Base-by-base conservation (phyloP, 2,113 vertebrate genomes). In the Vimba vimba region DNA sequence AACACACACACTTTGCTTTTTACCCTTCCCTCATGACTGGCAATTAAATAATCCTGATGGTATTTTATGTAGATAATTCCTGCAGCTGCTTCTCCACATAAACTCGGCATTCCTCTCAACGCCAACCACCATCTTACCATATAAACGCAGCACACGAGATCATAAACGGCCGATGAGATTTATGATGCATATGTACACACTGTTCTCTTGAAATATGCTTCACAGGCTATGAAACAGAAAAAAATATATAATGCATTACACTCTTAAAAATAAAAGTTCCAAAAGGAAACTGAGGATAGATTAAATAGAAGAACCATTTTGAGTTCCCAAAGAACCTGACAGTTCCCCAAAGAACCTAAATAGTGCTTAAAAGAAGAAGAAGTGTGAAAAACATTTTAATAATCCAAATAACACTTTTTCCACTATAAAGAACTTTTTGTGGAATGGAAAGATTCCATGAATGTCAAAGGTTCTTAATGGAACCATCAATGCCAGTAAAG, bases 41-140 rank as follows among this genome's bases (percentile, higher is more conserved):
- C 62, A 57, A 52, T 79, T 89, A 89, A 89, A 89, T 81, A 59
- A 85, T 60, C 59, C 36, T 77, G 86, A 88, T 89, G 88, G 85
- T 82, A 82, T 87, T 87, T 87, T 86, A 85, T 77, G 79, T 30
- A 87, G 86, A 87, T 87, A 55, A 83, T 83, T 73, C 82, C 82
- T 74, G 82, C 82, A 83, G 82, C 82, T 83, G 82, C 82, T 83
- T 23, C 50, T 43, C 68, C 82, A 73, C 68, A 83, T 74, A 73
- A 83, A 83, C 66, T 73, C 82, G 0, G 68, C 45, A 82, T 73
- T 83, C 68, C 50, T 83, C 50, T 83, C 50, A 74, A 83, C 30
- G 21, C 30, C 59, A 57, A 83, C 82, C 81, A 39, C 66, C 68
- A 30, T 66, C 9, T 82, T 68, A 80, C 25, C 25, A 74, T 83